These are phyloP conservation scores for Conops quadrifasciatus DNA, from an alignment of 2,888 invertebrate genomes.

Conservation along the genomic window DNA sequence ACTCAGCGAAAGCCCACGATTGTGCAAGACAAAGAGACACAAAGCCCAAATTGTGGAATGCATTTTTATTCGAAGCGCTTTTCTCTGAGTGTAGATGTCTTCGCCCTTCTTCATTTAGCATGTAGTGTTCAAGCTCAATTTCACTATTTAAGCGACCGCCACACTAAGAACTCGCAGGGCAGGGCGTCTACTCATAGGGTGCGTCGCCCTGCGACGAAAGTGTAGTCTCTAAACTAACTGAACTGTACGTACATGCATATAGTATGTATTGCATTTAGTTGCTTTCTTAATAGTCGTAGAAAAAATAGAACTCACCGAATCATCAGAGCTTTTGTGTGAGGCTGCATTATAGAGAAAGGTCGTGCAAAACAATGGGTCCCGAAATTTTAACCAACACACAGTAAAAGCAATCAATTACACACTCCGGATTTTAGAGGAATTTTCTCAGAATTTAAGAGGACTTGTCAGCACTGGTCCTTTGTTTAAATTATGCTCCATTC, in stretches of 20 bases:
- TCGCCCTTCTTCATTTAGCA: conserved; percentile 15
- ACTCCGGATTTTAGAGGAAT: too few species aligned
- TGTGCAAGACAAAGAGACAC: background rate
- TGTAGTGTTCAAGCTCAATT: conserved; percentile 11
- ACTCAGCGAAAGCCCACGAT: conserved; percentile 29
- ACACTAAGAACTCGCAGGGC: background rate
- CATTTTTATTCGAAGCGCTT: background rate
- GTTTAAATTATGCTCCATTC: too few species aligned
- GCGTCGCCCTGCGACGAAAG: background rate
- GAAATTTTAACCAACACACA: too few species aligned
- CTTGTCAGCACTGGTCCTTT: too few species aligned
- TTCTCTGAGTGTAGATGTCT: conserved; percentile 31
- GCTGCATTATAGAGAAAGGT: background rate
- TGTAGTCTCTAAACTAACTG: background rate
- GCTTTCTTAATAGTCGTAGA: background rate
- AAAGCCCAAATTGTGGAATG: background rate
- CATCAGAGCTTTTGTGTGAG: background rate
- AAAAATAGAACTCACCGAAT: background rate
- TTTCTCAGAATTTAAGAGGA: too few species aligned
- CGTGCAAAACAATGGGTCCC: too few species aligned
- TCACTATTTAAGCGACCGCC: background rate
- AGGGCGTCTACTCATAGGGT: background rate
- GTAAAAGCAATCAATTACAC: too few species aligned
- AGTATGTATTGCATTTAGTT: too few species aligned
- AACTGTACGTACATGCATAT: too few species aligned